A percentile compares a stretch with the other conserved stretches of the same genome.
phyloP scores from a whole-genome alignment of 23 tunicate genomes.

The Oikopleura albicans region DNA sequence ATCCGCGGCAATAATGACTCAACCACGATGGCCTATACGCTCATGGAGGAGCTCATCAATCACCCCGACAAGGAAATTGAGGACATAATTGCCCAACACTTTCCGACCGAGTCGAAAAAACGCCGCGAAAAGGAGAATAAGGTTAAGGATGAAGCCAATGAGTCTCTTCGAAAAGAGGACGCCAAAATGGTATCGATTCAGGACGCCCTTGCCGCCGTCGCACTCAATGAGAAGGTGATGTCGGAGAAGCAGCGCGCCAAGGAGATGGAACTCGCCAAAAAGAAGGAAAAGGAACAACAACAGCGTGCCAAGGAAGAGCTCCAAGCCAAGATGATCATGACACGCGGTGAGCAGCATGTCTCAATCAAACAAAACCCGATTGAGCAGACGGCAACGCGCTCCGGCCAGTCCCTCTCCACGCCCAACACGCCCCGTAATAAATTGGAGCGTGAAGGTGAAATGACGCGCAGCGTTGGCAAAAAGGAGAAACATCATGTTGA shows the following conservation, averaged over 20 bases:
- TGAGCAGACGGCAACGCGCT: neutral
- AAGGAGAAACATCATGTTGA: neutral
- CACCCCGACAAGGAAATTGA: conserved; percentile 5
- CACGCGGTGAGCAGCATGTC: too few species aligned
- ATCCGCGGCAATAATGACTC: conserved; percentile 18
- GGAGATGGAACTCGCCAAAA: neutral
- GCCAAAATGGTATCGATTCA: neutral
- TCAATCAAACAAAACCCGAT: neutral
- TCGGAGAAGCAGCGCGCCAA: neutral
- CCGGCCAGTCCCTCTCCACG: neutral
- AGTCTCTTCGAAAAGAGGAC: neutral
- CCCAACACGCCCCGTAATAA: neutral
- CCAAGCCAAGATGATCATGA: neutral
- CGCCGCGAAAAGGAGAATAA: neutral
- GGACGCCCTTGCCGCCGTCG: neutral
- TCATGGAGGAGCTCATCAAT: conserved; percentile 12
- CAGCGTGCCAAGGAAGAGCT: neutral
- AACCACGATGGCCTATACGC: neutral
- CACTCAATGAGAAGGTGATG: neutral
- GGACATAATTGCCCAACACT: neutral
- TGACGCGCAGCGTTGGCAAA: neutral
- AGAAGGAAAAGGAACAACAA: neutral
- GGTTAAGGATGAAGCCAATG: neutral
- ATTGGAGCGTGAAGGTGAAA: too few species aligned
- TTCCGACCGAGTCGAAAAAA: neutral